phyloP scores from a whole-genome alignment of 2,888 invertebrate species.

The Sarcophaga subvicina region DNA sequence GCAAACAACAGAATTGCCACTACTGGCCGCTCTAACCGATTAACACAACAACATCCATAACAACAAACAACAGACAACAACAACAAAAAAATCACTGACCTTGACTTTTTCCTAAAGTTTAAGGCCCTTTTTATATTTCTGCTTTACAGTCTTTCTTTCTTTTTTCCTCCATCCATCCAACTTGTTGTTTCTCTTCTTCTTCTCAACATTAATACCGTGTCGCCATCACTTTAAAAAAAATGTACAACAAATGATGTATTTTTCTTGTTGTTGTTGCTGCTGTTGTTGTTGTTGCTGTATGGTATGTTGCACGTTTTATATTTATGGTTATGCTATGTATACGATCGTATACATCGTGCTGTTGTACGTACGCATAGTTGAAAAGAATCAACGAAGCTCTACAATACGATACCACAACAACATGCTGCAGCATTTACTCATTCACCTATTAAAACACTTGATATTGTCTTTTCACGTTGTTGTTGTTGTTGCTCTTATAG shows the following conservation, averaged over 20 bases:
- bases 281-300: too few relatives aligned
- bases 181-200: too few relatives aligned
- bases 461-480: background rate
- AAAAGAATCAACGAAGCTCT: constrained; percentile 43
- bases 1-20: background rate
- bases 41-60: background rate
- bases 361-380: constrained; percentile 57
- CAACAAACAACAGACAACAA: constrained; percentile 12
- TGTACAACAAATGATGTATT: constrained; percentile 29
- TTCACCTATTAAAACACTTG: constrained; percentile 46
- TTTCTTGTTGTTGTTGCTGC: too few relatives aligned
- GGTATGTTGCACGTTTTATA: constrained; percentile 22
- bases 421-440: constrained; percentile 32
- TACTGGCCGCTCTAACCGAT: background rate
- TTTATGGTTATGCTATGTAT: background rate
- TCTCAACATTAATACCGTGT: background rate
- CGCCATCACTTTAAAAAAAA: background rate
- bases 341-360: background rate
- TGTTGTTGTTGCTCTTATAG: constrained; percentile 17
- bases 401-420: background rate
- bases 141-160: constrained; percentile 26
- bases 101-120: constrained; percentile 79
- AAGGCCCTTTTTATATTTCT: constrained; percentile 76
- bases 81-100: constrained; percentile 74
- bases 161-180: background rate